Base-by-base conservation (phyloP, 2,797 vertebrate species). In the Sparidentex hasta region DNA sequence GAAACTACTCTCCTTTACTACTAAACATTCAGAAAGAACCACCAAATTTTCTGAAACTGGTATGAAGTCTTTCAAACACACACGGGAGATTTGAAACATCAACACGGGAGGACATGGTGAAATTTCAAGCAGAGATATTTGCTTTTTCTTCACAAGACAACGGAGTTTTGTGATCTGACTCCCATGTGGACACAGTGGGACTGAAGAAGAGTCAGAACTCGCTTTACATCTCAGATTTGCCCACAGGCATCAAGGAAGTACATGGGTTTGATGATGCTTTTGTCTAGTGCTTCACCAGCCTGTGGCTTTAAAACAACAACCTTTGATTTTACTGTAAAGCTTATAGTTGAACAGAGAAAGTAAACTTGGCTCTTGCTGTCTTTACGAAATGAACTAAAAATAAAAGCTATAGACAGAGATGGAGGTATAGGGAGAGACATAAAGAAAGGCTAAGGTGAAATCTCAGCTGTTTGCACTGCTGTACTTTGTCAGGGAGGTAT, bases 1-100 rank as follows among this genome's bases (percentile, higher is more conserved):
- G 58, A 66, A 81, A 33, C 21, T 38, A 41, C 64, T 72, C 17
- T 71, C 29, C 54, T 21, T 41, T n/a, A n/a, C 48, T 44, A 64
- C 50, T 52, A 61, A 82, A 72, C 38, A 76, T 55, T 65, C 41
- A 33, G 62, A 16, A 82, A 70, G 43, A 74, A 23, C 47, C 14
- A 51, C 14, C 8, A 16, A 2, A 44, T 73, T 20, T 73, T 17
- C 55, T 17, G 43, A 18, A 68, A 12, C 51, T 14, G 3, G 9
- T 21, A 23, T 54, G 54, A 50, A 51, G 48, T 71, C 50, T 74
- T 62, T 61, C 69, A 64, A 18, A 65, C 13, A 20, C 50, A 54
- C 54, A 69, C 20, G 27, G 48, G 58, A 55, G 52, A 62, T 56
- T 54, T 74, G 25, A 73, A 73, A 71, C 44, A 50, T 59, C 65